phyloP scores from a whole-genome alignment of 2,888 invertebrate genomes.

The Hyppa rectilinea region DNA sequence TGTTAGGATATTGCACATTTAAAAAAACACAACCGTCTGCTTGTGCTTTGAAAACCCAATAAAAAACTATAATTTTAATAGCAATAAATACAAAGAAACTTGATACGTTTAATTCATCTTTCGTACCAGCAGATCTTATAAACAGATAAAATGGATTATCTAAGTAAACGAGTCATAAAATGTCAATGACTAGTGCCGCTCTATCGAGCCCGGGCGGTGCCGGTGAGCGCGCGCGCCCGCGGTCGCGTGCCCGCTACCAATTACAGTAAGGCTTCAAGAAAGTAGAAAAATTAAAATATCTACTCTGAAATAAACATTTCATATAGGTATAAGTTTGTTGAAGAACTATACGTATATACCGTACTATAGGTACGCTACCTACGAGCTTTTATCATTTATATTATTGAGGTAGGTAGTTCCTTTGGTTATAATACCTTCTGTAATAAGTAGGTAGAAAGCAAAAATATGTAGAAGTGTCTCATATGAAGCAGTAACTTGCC shows the following conservation, averaged over 20 bases:
- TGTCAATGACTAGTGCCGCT: conserved; percentile 63
- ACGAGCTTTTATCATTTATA: background rate
- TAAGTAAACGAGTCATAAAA: conserved; percentile 66
- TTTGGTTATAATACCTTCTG: background rate
- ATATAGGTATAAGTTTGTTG: background rate
- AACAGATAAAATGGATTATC: conserved; percentile 58
- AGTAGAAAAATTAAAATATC: conserved; percentile 47
- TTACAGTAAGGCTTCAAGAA: conserved; percentile 52
- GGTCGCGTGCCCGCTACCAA: conserved; percentile 64
- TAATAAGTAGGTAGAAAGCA: background rate
- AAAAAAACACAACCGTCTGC: background rate
- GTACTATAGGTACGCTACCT: too few relatives aligned
- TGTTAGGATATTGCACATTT: too few relatives aligned
- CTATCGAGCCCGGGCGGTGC: conserved; percentile 49
- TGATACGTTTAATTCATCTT: conserved; percentile 40
- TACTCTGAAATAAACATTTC: conserved; percentile 29
- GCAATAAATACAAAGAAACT: conserved; percentile 9
- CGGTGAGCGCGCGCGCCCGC: conserved; percentile 20
- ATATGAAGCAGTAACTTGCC: conserved; percentile 16
- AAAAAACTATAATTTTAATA: conserved; percentile 16
- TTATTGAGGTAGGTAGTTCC: background rate
- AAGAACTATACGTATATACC: conserved; percentile 3
- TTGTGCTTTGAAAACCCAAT: background rate
- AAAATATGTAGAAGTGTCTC: background rate
- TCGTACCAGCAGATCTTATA: conserved; percentile 43